Evolutionary conservation across 2,888 invertebrate genomes (phyloP), one percentile per base, ranked within the genome.

Genomic region (Piscicola geometra): DNA sequence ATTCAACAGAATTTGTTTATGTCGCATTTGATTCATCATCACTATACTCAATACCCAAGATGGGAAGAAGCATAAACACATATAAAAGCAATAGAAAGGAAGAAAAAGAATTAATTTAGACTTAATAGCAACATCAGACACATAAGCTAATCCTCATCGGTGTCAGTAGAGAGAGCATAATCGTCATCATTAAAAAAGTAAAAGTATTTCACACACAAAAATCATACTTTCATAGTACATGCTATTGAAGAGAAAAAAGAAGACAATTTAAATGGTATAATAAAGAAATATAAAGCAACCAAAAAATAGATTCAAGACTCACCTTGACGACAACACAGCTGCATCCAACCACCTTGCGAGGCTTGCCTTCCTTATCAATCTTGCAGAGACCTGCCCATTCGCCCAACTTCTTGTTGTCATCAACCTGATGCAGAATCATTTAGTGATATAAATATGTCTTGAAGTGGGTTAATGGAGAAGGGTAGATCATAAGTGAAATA

Each of bases 311-410:
- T 9, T 32, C 9, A 18, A 52, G 5, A 30, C 75, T 79, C 78
- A 85, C 85, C 82, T 83, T 84, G 76, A 98, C 93, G 78, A 98
- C 98, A 78, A 97, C 96, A 85, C 95, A 95, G 2, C 96, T 96
- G 88, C 97, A 97, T 75, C 96, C 94, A 81, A 97, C 96, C 80
- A 98, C 94, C 89, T 99, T 99, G 82, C 99, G 90, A 78, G 99
- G 95, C 86, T 98, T 98, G 84, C 99, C 99, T 82, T 97, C 95
- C 85, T 93, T 95, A 89, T 99, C 99, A 84, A 98, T 94, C 89
- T 99, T 99, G 89, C 99, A 99, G 78, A 99, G 90, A 81, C 99
- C 99, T 70, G 96, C 93, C 97, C 98, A 98, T 89, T 99, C 99
- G 70, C 99, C 99, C 76, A 99, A 90, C 86, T 96, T 96, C 88